These are phyloP conservation scores for Chrysocyon brachyurus DNA, from an alignment of 2,797 vertebrate species.

Conservation along the genomic window DNA sequence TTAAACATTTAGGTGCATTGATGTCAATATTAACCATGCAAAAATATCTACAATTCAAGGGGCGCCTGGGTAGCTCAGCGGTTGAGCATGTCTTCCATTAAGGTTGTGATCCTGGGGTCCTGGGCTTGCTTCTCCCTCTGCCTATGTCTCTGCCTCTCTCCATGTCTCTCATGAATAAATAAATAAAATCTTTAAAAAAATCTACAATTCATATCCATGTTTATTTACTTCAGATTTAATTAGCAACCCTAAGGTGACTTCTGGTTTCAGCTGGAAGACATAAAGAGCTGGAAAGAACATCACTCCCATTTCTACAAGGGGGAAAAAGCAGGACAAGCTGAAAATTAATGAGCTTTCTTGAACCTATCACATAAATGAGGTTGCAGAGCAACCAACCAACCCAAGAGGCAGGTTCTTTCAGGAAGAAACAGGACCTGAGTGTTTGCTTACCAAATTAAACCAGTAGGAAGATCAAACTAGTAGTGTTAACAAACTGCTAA, in stretches of 20 bases:
- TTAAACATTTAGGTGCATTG: neutral
- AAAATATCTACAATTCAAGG: neutral
- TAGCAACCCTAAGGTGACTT: neutral
- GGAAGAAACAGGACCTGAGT: neutral
- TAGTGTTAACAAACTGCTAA: neutral
- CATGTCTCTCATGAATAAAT: too few species aligned
- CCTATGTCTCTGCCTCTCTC: too few species aligned
- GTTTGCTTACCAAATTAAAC: neutral
- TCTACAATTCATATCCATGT: neutral
- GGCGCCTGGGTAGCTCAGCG: too few species aligned
- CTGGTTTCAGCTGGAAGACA: neutral
- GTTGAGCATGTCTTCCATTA: too few species aligned
- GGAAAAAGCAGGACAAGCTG: neutral
- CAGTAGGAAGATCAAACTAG: neutral
- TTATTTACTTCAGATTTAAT: slow-evolving; percentile 18
- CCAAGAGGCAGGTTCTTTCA: neutral
- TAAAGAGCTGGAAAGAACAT: neutral
- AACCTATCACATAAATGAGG: neutral
- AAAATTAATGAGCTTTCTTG: neutral
- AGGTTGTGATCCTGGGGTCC: too few species aligned
- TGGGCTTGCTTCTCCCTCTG: too few species aligned
- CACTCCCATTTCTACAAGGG: neutral
- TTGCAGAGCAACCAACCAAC: neutral
- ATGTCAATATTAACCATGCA: neutral
- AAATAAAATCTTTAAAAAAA: neutral